Evolutionary conservation across 2,113 vertebrate genomes (phyloP).

Genomic region (Scytalopus superciliaris): DNA sequence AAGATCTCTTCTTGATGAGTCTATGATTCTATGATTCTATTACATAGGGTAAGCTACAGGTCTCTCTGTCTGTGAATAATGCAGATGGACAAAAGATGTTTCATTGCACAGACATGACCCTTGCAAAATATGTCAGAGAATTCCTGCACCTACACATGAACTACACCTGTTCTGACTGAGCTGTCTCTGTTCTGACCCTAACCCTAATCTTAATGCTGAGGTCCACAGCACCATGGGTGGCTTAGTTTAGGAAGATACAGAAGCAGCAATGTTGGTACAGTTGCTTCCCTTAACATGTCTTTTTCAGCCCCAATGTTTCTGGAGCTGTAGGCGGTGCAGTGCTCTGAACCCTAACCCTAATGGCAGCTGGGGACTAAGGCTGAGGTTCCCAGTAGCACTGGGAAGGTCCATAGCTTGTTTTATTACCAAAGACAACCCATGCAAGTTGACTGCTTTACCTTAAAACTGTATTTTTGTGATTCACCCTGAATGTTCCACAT

Average conservation of each 20-base stretch:
- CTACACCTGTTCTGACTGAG: neutral
- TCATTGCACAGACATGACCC: neutral
- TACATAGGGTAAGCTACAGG: neutral
- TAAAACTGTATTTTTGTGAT: neutral
- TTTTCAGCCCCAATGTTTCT: neutral
- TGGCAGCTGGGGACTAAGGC: too few relatives aligned
- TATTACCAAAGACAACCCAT: neutral
- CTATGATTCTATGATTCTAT: neutral
- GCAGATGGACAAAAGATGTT: neutral
- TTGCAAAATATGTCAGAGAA: neutral
- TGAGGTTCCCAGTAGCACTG: neutral
- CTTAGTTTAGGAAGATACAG: neutral
- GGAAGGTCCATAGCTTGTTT: neutral
- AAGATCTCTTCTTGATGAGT: neutral
- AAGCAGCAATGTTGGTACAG: neutral
- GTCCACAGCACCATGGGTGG: accelerated
- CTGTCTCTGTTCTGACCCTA: neutral
- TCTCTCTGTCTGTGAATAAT: neutral
- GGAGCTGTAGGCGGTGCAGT: accelerated
- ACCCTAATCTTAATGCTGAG: too few relatives aligned
- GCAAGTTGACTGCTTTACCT: neutral
- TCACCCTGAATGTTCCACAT: neutral
- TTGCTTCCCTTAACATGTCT: neutral
- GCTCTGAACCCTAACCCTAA: neutral
- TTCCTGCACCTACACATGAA: neutral